Evolutionary conservation across 2,888 invertebrate species (phyloP), one percentile per base, ranked within the genome.

Genomic region (Drosophila anomalipes): DNA sequence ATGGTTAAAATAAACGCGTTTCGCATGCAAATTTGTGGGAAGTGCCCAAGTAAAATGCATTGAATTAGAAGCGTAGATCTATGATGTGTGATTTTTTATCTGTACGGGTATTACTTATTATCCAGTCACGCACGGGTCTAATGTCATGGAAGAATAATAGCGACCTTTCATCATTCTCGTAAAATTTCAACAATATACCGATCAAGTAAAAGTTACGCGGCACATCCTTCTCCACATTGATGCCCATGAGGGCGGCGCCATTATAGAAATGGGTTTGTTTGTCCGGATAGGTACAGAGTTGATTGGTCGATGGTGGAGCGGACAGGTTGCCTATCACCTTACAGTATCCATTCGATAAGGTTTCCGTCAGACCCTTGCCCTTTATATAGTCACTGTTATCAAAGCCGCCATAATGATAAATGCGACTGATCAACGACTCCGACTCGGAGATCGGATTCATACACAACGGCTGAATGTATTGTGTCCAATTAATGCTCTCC

Each of bases 331-430:
- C 77, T 7, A 81, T 16, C 1, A 0, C 0, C 1, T 52, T 71
- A 49, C 86, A 86, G 44, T 52, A 62, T 9, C 28, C 37, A 0
- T 74, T 59, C 7, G 86, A 77, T 22, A 82, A 26, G 10, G 53
- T 61, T 52, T 76, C 41, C 2, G 68, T 49, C n/a, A 52, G 28
- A 7, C 81, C 83, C 30, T 86, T 86, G 58, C 79, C 71, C 37
- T 77, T 83, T 7, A 26, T 12, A 5, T 1, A 0, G 7, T 52
- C n/a, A 6, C 0, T 14, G 1, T 67, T 19, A 0, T 62, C 54
- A 22, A 88, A 86, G 49, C 86, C 86, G 16, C 44, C 52, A 32
- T 56, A 85, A 57, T 81, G 88, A 10, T 77, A 78, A 35, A 82
- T 68, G 4, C 74, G 80, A 26, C 56, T 63, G 35, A 75, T 76